Conservation (phyloP, 1,140 invertebrate species). For the Eufriesea mexicana region DNA sequence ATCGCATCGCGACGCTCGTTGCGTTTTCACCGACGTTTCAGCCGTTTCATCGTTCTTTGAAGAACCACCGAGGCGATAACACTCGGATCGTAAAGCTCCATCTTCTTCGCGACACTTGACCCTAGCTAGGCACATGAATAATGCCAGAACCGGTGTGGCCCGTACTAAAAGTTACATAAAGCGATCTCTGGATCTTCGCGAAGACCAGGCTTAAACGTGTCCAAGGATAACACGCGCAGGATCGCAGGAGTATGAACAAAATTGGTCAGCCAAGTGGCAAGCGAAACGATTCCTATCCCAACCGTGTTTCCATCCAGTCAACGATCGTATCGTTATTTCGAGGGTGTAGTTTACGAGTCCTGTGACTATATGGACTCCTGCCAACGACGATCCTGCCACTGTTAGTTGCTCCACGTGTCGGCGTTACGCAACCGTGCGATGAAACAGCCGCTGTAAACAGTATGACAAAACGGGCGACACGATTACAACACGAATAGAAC, state of each 20-base stretch:
- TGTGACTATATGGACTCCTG: neutral
- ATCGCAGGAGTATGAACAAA: constrained; percentile 1
- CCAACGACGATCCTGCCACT: neutral
- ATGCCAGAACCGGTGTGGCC: neutral
- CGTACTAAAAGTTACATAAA: constrained; percentile 14
- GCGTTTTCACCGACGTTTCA: neutral
- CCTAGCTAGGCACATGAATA: neutral
- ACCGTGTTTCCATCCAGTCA: too few species aligned
- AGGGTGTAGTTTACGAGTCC: constrained; percentile 15
- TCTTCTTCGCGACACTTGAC: neutral
- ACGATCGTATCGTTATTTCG: constrained; percentile 14
- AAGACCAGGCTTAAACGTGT: neutral
- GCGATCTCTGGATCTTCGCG: neutral
- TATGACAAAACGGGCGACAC: neutral
- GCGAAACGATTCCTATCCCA: neutral
- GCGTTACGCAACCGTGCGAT: neutral
- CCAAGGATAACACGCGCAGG: neutral
- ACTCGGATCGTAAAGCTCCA: neutral
- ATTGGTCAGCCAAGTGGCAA: neutral
- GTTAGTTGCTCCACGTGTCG: neutral
- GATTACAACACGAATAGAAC: neutral
- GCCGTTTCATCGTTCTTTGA: neutral
- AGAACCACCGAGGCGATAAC: neutral
- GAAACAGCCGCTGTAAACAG: constrained; percentile 2
- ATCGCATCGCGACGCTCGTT: too few species aligned